phyloP scores from a whole-genome alignment of 2,113 vertebrate species.

The Pollachius pollachius region DNA sequence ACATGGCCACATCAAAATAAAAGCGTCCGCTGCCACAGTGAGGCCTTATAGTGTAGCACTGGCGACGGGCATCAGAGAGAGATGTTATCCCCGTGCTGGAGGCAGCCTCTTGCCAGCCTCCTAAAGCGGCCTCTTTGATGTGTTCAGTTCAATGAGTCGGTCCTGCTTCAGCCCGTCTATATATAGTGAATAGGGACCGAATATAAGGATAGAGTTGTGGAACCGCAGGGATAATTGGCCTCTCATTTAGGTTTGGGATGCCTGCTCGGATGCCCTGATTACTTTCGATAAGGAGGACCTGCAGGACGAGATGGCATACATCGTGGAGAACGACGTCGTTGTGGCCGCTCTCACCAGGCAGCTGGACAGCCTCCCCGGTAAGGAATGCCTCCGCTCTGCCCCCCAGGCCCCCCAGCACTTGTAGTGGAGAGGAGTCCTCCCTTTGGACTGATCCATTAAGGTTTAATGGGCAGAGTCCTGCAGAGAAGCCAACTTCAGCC shows the following conservation, averaged over 20 bases:
- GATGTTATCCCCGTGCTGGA: constrained; percentile 29
- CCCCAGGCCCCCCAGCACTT: constrained; percentile 17
- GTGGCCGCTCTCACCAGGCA: constrained; percentile 88
- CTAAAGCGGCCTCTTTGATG: constrained; percentile 62
- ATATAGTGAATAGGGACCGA: constrained; percentile 55
- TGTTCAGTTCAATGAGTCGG: constrained; percentile 56
- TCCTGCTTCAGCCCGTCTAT: constrained; percentile 52
- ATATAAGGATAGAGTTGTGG: constrained; percentile 53
- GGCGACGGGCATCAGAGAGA: constrained; percentile 40
- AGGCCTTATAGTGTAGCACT: constrained; percentile 13
- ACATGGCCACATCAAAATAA: constrained; percentile 21
- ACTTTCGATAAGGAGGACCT: constrained; percentile 93
- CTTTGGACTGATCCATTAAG: too few relatives aligned
- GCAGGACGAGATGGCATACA: constrained; percentile 89
- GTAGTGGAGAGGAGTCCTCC: too few relatives aligned
- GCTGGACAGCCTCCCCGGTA: constrained; percentile 86
- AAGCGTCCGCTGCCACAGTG: constrained; percentile 19
- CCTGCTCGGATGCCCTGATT: constrained; percentile 96
- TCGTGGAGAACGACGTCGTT: constrained; percentile 93
- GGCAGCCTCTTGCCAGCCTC: constrained; percentile 35
- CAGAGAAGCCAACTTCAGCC: too few relatives aligned
- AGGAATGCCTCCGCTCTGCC: constrained; percentile 27
- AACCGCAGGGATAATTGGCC: constrained; percentile 59
- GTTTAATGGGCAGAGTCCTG: too few relatives aligned
- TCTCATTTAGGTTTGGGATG: constrained; percentile 94